Percentiles rank a stretch among this genome's conserved stretches.
Evolutionary conservation across 2,113 vertebrate genomes (phyloP).

Genomic region (Nycticryphes semicollaris): DNA sequence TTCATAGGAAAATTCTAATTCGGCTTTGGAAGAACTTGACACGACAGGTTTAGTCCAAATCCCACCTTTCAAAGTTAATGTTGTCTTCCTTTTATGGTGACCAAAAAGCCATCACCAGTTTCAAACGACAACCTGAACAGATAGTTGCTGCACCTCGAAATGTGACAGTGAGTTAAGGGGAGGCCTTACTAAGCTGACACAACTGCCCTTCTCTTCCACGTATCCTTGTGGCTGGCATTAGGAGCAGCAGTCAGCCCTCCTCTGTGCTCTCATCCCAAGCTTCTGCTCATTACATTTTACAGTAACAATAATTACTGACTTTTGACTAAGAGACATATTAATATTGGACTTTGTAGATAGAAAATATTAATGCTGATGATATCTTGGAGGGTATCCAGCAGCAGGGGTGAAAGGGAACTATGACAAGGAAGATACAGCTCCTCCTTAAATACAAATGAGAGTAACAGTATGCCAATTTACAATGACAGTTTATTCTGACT

Average conservation of each 20-base stretch:
- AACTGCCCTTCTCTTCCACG: neutral
- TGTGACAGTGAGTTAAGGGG: neutral
- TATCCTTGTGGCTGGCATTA: neutral
- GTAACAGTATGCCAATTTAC: neutral
- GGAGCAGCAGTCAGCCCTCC: neutral
- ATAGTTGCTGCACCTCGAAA: neutral
- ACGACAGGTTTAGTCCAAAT: neutral
- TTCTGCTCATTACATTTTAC: neutral
- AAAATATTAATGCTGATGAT: neutral
- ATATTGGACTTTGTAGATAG: neutral
- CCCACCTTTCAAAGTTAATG: neutral
- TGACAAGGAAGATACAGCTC: neutral
- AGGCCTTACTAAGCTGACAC: neutral
- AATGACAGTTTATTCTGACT: constrained; percentile 1
- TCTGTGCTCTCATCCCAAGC: neutral
- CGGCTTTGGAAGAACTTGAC: neutral
- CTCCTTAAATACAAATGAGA: neutral
- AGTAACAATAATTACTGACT: neutral
- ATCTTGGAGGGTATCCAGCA: neutral
- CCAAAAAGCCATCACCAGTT: neutral
- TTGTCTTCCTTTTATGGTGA: neutral
- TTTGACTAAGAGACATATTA: neutral
- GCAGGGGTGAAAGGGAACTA: neutral
- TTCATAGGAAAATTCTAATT: neutral
- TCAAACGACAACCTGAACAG: neutral